These are phyloP conservation scores for Chlorodrepanis virens DNA, from an alignment of 2,113 vertebrate species.

Conservation along the genomic window DNA sequence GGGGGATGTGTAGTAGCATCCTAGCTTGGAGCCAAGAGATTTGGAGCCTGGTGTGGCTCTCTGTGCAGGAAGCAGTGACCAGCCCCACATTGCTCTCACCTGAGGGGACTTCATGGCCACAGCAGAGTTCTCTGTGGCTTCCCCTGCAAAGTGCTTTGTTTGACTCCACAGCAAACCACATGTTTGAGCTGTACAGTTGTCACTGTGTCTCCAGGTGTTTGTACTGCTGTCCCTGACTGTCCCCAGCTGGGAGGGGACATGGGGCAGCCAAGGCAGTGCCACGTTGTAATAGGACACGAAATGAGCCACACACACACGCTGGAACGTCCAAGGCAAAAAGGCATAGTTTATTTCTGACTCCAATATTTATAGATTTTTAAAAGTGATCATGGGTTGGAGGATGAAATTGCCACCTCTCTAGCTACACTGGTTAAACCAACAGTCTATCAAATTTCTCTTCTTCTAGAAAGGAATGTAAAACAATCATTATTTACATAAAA, in stretches of 20 bases:
- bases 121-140: background rate
- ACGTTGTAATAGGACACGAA: too few species aligned
- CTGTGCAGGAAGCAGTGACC: background rate
- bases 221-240: background rate
- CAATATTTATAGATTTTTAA: too few species aligned
- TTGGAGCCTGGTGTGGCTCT: background rate
- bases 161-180: rapidly evolving
- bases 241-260: background rate
- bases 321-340: too few species aligned
- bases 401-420: too few species aligned
- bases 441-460: too few species aligned
- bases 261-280: background rate
- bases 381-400: too few species aligned
- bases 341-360: too few species aligned
- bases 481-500: too few species aligned
- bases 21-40: background rate
- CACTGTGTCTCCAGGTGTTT: background rate
- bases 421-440: too few species aligned
- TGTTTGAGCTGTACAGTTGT: rapidly evolving
- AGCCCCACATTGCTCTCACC: background rate
- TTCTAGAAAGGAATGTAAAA: too few species aligned
- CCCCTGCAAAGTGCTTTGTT: background rate
- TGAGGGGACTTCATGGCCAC: background rate
- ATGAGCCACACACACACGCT: too few species aligned
- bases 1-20: background rate